Percentiles rank a stretch among this genome's conserved stretches.
These are phyloP conservation scores for Psix sp. DNA, from an alignment of 1,140 invertebrate genomes.

Conservation along the genomic window DNA sequence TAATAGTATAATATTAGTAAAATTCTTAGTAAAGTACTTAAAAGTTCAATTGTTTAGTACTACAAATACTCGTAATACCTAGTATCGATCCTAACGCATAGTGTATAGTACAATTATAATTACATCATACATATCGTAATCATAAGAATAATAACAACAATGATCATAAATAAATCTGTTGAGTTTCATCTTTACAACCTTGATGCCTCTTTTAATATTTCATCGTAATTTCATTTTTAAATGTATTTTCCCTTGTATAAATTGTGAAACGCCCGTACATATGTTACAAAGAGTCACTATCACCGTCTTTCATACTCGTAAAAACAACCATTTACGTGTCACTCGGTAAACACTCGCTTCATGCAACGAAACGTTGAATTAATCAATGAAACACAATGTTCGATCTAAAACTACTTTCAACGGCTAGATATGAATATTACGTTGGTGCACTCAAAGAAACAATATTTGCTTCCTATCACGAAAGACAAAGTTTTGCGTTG, in stretches of 20 bases:
- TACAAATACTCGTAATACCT: conserved; percentile 62
- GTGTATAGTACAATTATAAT: conserved; percentile 64
- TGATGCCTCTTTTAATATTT: conserved; percentile 41
- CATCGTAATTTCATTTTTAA: conserved; percentile 16
- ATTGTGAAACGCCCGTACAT: conserved; percentile 53
- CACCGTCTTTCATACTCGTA: conserved; percentile 53
- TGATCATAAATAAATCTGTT: conserved; percentile 64
- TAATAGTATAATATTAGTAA: conserved; percentile 64
- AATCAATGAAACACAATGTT: conserved; percentile 28
- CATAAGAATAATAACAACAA: conserved; percentile 64
- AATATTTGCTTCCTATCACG: conserved; percentile 31
- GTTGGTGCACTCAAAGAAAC: conserved; percentile 43
- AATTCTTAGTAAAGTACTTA: conserved; percentile 63
- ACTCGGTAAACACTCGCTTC: conserved; percentile 51
- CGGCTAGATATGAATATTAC: conserved; percentile 39
- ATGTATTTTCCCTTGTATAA: conserved; percentile 44
- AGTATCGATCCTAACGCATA: conserved; percentile 61
- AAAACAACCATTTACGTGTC: conserved; percentile 57
- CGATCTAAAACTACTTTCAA: conserved; percentile 12
- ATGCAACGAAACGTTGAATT: conserved; percentile 39
- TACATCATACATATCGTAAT: conserved; percentile 59
- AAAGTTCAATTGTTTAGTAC: conserved; percentile 63
- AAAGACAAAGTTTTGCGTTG: conserved; percentile 50
- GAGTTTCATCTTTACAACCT: conserved; percentile 59
- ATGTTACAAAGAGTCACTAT: conserved; percentile 56